Base-by-base conservation (phyloP, 2,113 vertebrate genomes). In the Dolichallabes microphthalmus region DNA sequence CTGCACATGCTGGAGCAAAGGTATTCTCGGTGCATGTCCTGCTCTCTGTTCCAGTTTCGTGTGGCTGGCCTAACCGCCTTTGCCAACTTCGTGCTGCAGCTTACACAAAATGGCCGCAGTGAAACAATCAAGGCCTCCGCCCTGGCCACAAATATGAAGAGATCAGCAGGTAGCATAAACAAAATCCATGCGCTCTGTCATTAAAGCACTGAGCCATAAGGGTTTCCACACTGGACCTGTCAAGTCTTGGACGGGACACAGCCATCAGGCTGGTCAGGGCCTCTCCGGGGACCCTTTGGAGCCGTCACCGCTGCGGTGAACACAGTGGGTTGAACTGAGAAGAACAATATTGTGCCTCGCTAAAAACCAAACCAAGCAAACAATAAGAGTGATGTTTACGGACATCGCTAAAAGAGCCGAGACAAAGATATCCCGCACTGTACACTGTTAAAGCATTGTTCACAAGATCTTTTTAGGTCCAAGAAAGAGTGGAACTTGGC, bases 91-190 rank as follows among this genome's bases (percentile, higher is more conserved):
- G 80, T 73, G 85, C 83, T 89, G 68, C 60, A 80, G 86, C 80
- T 85, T 85, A 87, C 79, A 86, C 89, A 91, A 79, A 82, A 83
- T 87, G 87, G 92, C 94, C 88, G 8, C 93, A 93, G 35, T 84
- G 86, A 87, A 74, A 87, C 77, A 91, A 93, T 92, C 89, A 94
- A 91, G 90, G 88, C 89, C 80, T 53, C 90, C 90, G 90, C 92
- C 90, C 90, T 87, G 90, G 92, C 92, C 91, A 85, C 91, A 92
- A 88, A 89, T 86, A 88, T 69, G 91, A 92, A 91, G 91, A 93
- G 91, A 92, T 89, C 92, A 92, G 92, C 92, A 94, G 93, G 93
- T 93, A 93, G 86, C 91, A 91, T 93, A 94, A 95, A 93, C 92
- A 93, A 92, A 88, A 89, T 88, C 87, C 90, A 88, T 89, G 73